phyloP scores from a whole-genome alignment of 2,797 vertebrate genomes.

The Ambastaia sidthimunki region DNA sequence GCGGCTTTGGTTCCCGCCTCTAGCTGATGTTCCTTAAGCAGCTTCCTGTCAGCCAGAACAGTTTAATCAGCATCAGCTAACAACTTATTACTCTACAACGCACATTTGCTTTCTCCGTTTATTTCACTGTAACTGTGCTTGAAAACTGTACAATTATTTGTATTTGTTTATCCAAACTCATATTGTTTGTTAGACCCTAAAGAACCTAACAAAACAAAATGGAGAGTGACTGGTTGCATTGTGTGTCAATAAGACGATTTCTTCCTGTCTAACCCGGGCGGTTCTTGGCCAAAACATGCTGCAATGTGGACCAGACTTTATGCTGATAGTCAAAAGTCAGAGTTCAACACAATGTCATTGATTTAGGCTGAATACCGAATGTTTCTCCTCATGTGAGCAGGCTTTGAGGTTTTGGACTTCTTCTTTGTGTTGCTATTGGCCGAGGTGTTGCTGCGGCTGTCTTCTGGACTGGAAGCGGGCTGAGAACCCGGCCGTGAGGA shows the following conservation, averaged over 20 bases:
- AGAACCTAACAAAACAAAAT: too few species aligned
- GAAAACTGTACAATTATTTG: too few species aligned
- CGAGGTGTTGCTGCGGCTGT: slow-evolving; percentile 76
- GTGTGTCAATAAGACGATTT: too few species aligned
- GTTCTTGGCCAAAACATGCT: too few species aligned
- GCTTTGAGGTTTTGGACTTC: slow-evolving; percentile 79
- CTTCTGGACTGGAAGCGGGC: slow-evolving; percentile 72
- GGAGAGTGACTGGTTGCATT: too few species aligned
- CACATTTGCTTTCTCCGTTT: too few species aligned
- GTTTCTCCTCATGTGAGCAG: slow-evolving; percentile 95
- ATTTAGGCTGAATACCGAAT: slow-evolving; percentile 84
- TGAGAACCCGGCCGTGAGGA: slow-evolving; percentile 59
- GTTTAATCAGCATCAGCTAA: background rate
- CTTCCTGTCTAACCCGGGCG: too few species aligned
- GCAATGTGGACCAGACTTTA: background rate
- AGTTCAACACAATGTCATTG: background rate
- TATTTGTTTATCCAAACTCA: too few species aligned
- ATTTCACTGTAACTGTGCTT: too few species aligned
- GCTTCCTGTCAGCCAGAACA: slow-evolving; percentile 79
- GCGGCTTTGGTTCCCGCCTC: slow-evolving; percentile 97
- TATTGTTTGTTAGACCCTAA: too few species aligned
- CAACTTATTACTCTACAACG: too few species aligned
- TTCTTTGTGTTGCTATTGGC: slow-evolving; percentile 85
- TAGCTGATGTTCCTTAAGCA: slow-evolving; percentile 94
- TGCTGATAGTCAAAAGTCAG: background rate